phyloP scores from a whole-genome alignment of 2,113 vertebrate species.

The Ivindomyrus marchei region DNA sequence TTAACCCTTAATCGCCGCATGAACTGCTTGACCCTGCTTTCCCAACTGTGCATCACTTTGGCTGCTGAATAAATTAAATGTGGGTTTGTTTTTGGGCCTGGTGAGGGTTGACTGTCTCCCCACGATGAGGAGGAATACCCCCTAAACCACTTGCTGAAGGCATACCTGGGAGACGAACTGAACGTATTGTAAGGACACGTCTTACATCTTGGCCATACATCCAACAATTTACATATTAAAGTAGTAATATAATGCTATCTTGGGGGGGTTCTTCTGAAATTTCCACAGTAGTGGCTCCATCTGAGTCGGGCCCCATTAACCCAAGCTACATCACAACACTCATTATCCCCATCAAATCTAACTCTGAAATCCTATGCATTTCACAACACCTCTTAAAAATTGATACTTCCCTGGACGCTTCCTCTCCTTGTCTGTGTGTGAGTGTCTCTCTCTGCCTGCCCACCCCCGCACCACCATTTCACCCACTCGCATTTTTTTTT shows the following conservation, averaged over 20 bases:
- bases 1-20: background rate
- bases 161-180: background rate
- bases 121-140: background rate
- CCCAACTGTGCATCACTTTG: background rate
- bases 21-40: background rate
- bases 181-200: background rate
- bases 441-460: constrained; percentile 19
- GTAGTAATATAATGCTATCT: background rate
- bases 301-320: background rate
- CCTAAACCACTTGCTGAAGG: background rate
- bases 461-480: constrained; percentile 24
- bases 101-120: background rate
- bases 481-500: constrained; percentile 29
- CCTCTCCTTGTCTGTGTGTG: constrained; percentile 15
- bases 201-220: background rate
- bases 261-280: background rate
- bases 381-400: background rate
- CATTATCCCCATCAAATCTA: background rate
- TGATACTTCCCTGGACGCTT: background rate
- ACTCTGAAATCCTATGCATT: background rate
- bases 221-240: background rate
- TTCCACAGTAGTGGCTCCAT: background rate
- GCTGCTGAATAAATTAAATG: background rate
- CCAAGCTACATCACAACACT: background rate
- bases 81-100: background rate